Percentiles rank a stretch among this genome's conserved stretches.
Conservation (phyloP, 2,797 vertebrate genomes). For the Gallinago solitaria region DNA sequence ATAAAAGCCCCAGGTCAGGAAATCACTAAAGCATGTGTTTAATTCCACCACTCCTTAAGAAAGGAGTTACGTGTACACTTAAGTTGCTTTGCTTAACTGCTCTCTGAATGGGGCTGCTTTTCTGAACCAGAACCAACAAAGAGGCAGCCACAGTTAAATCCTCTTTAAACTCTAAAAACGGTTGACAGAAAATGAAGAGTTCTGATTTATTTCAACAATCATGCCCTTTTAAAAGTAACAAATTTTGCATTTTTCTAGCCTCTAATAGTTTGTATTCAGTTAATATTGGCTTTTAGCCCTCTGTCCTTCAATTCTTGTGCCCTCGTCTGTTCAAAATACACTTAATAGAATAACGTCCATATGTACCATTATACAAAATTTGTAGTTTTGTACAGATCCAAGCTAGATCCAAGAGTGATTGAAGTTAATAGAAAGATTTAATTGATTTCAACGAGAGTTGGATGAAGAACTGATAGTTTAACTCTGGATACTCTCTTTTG, state of each 20-base stretch:
- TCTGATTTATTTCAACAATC: not conserved
- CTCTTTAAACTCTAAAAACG: not conserved
- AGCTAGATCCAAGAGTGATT: slow-evolving; percentile 1
- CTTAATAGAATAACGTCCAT: not conserved
- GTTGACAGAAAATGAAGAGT: not conserved
- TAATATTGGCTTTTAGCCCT: not conserved
- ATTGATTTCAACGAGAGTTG: slow-evolving; percentile 26
- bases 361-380: not conserved
- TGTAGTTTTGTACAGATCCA: not conserved
- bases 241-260: not conserved
- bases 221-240: not conserved
- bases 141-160: not conserved
- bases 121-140: slow-evolving; percentile 19
- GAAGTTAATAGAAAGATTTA: slow-evolving; percentile 32
- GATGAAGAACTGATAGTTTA: slow-evolving; percentile 25
- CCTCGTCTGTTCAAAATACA: not conserved
- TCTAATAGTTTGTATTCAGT: not conserved
- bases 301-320: not conserved
- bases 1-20: slow-evolving; percentile 64
- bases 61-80: slow-evolving; percentile 12
- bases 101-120: slow-evolving; percentile 15
- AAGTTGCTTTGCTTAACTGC: not conserved
- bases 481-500: not conserved
- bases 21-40: slow-evolving; percentile 65
- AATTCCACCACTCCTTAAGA: slow-evolving; percentile 47